These are phyloP conservation scores for Hirundichthys speculiger DNA, from an alignment of 2,113 vertebrate genomes.

Conservation along the genomic window DNA sequence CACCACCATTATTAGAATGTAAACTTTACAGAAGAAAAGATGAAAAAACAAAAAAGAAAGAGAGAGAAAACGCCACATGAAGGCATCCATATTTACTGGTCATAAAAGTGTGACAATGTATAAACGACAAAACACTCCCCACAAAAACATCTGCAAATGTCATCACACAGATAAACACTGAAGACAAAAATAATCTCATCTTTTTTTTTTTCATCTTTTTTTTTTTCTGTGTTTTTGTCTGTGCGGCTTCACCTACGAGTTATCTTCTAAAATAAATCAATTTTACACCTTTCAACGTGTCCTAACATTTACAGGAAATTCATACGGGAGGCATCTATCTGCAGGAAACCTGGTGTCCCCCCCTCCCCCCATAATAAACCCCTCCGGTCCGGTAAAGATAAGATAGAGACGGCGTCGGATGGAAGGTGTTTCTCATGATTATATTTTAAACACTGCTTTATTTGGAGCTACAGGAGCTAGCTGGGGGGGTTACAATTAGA, in stretches of 20 bases:
- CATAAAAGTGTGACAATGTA: conserved; percentile 71
- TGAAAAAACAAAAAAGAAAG: no score
- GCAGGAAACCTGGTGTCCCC: conserved; percentile 38
- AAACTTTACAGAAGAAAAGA: conserved; percentile 78
- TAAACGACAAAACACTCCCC: conserved; percentile 75
- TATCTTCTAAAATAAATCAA: conserved; percentile 70
- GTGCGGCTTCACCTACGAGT: conserved; percentile 63
- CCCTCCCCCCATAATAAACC: neutral
- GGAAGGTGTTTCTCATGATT: conserved; percentile 18
- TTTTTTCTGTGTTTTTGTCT: conserved; percentile 44
- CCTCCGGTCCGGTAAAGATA: conserved; percentile 29
- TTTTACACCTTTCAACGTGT: conserved; percentile 72
- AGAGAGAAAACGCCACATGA: conserved; percentile 64
- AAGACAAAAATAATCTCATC: conserved; percentile 75
- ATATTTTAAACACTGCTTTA: conserved; percentile 22
- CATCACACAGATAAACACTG: conserved; percentile 73
- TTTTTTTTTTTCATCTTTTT: conserved; percentile 34
- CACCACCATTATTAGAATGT: conserved; percentile 73
- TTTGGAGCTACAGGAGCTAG: conserved; percentile 22
- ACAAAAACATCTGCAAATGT: conserved; percentile 75
- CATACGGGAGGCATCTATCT: conserved; percentile 70
- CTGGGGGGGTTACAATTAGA: conserved; percentile 13
- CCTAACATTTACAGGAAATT: conserved; percentile 67
- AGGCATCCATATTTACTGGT: conserved; percentile 69
- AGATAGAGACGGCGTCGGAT: no score